Base-by-base conservation (phyloP, 2,888 invertebrate species). In the Willowsia nigromaculata region DNA sequence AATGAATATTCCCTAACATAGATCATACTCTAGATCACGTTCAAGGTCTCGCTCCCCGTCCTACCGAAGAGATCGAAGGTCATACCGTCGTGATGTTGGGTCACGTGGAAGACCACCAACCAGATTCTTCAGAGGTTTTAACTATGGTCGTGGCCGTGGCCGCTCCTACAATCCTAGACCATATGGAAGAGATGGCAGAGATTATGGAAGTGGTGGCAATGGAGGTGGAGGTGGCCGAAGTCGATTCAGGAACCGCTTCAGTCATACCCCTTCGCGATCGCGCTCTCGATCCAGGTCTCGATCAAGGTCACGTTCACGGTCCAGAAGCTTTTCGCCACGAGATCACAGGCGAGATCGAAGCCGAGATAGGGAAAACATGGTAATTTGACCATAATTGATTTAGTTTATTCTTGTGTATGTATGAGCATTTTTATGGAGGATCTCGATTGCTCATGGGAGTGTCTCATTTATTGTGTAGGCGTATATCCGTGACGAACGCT, bases 221-320 rank as follows among this genome's bases (percentile, higher is more conserved):
- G 80, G 80, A 30, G 78, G 56, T 37, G 81, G 81, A n/a, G 25
- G 59, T 27, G 80, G 71, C n/a, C 11, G 82, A 47, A 91, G 91
- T 62, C 85, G 56, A 59, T 91, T 91, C 27, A 68, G 91, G 11
- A 91, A 90, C 85, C 85, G 91, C 15, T 91, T 91, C 68, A 91
- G 90, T 83, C 90, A 83, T 37, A 88, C 90, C 11, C 88, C 88
- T 0, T 91, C 91, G 11, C 27, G 89, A 53, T 91, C 91, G 40
- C 56, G 90, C 18, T 86, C 87, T 18, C 78, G 71, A 40, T 87
- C 87, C 15, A 87, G 82, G 81, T 86, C 87, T 13, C n/a, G 56
- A 13, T 82, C 87, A 33, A 33, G 71, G 47, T 82, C 76, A 7
- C 18, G 71, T 30, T 82, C 76, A 7, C 18, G 84, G 25, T 71